A percentile compares a stretch with the other conserved stretches of the same genome.
Conservation (phyloP, 2,113 vertebrate species). For the Chaetodon trifascialis region DNA sequence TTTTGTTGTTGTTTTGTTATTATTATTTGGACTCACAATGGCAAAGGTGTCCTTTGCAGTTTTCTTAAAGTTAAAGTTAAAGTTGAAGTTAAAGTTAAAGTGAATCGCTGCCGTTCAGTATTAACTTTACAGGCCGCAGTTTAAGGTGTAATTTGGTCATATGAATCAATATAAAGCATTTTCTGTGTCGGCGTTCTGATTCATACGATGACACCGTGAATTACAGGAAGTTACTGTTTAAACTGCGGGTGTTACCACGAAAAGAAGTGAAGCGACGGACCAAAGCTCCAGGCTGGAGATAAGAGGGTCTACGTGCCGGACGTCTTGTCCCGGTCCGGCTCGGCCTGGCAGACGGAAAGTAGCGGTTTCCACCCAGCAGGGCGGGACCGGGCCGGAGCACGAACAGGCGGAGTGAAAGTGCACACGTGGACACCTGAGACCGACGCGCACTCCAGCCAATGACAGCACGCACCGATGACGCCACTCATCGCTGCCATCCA, state of each 20-base stretch:
- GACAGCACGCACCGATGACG: slow-evolving; percentile 23
- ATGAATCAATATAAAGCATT: too few species aligned
- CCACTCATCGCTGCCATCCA: slow-evolving; percentile 37
- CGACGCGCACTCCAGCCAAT: slow-evolving; percentile 70
- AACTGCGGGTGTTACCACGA: not conserved
- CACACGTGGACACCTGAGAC: slow-evolving; percentile 83
- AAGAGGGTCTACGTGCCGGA: slow-evolving; percentile 58
- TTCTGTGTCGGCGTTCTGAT: too few species aligned
- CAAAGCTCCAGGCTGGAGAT: rapidly evolving
- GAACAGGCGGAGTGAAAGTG: slow-evolving; percentile 75
- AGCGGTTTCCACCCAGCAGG: slow-evolving; percentile 42
- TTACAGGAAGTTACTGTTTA: too few species aligned
- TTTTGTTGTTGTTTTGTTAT: too few species aligned
- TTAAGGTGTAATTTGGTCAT: too few species aligned
- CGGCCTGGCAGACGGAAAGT: slow-evolving; percentile 19
- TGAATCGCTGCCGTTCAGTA: too few species aligned
- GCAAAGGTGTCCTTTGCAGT: too few species aligned
- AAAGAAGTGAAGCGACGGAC: not conserved
- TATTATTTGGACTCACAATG: too few species aligned
- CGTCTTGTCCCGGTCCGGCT: slow-evolving; percentile 33
- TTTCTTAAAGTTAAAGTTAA: too few species aligned
- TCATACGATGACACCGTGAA: too few species aligned
- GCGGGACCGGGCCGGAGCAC: not conserved
- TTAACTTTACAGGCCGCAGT: too few species aligned
- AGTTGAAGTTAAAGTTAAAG: too few species aligned